Evolutionary conservation across 2,797 vertebrate genomes (phyloP), one percentile per base, ranked within the genome.

Genomic region (Leptoclinus maculatus): DNA sequence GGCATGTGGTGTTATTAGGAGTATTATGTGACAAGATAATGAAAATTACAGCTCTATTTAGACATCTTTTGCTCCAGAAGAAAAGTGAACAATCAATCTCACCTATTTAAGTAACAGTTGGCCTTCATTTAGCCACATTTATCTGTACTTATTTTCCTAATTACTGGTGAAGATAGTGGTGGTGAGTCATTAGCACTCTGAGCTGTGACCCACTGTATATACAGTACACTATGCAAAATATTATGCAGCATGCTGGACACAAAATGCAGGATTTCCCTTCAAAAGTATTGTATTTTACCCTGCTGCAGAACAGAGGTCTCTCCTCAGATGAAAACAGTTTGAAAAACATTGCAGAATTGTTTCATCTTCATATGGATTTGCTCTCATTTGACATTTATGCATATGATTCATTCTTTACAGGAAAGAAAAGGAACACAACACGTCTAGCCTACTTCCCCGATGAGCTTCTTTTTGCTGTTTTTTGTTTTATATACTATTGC

Each of bases 1-100:
- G 29, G 8, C 53, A 38, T 58, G 56, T 34, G 36, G 29, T 60
- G 53, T 76, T 71, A 59, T 71, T 65, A 38, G 13, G n/a, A 45
- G 54, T 59, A 75, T 66, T 66, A 23, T 58, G 23, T 82, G 60
- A 41, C 47, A 67, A 63, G 53, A 66, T 76, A 71, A 83, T 79
- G 21, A 63, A 66, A 63, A 43, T 60, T 51, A 63, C 27, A 64
- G 64, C 17, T 5, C 14, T 8, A 1, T 39, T 53, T 23, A 5
- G 4, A 13, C 9, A 53, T 53, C 0, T 23, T 2, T 23, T 12
- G n/a, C n/a, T 12, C 2, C 45, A 47, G 45, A 49, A 19, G 21
- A 25, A 49, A 57, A 69, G 16, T 21, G 23, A 32, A 75, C n/a
- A 66, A 45, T 75, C 71, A 17, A 59, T 54, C 41, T 7, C 13